phyloP scores from a whole-genome alignment of 2,888 invertebrate species.

The Lamellibrachia satsuma region DNA sequence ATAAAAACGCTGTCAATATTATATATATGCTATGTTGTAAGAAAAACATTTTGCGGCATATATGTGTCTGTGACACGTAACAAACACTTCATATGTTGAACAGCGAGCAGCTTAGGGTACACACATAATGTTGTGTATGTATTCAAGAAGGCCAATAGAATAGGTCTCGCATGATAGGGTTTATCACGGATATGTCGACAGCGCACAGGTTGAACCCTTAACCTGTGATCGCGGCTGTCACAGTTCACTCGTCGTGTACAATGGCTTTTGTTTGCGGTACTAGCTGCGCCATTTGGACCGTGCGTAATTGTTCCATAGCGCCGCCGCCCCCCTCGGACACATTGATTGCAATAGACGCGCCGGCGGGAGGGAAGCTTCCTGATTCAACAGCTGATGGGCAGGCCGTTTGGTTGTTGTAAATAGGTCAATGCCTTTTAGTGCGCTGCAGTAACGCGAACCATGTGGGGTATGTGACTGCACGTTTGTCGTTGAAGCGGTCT shows the following conservation, averaged over 20 bases:
- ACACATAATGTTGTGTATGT: too few species aligned
- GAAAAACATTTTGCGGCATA: too few species aligned
- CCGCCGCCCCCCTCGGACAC: not conserved
- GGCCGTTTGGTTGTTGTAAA: not conserved
- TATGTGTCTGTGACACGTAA: too few species aligned
- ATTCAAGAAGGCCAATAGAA: not conserved
- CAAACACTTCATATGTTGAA: too few species aligned
- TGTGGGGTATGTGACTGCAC: not conserved
- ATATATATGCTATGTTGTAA: too few species aligned
- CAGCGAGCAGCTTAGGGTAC: too few species aligned
- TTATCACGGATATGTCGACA: not conserved
- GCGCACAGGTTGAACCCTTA: not conserved
- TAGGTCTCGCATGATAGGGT: not conserved
- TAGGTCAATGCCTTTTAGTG: constrained; percentile 13
- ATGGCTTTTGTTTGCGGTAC: not conserved
- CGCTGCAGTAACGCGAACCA: not conserved
- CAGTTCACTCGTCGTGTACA: not conserved
- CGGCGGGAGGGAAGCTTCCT: not conserved
- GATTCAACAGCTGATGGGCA: constrained; percentile 13
- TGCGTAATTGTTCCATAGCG: not conserved
- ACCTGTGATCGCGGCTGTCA: not conserved
- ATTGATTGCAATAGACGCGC: not conserved
- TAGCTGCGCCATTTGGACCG: not conserved
- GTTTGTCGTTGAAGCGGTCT: not conserved
- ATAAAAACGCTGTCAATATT: too few species aligned